Percentiles rank a stretch among this genome's conserved stretches.
phyloP scores from a whole-genome alignment of 2,113 vertebrate species.

The Oenanthe oenanthe region DNA sequence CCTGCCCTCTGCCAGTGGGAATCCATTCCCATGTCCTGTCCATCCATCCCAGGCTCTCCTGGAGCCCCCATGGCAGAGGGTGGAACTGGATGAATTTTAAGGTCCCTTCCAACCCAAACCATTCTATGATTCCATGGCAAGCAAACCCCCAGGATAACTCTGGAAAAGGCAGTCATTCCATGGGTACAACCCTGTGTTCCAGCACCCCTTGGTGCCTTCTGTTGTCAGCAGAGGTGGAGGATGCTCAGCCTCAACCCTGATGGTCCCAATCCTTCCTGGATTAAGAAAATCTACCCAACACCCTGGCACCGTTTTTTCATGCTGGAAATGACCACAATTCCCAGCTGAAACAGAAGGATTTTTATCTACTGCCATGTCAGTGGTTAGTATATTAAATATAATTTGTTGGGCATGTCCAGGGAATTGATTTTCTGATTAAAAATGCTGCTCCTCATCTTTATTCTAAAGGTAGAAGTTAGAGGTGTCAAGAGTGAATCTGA shows the following conservation, averaged over 20 bases:
- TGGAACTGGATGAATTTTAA: background rate
- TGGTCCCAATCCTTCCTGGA: background rate
- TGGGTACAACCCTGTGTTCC: too few species aligned
- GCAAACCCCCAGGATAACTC: background rate
- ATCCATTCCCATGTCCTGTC: background rate
- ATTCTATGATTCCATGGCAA: background rate
- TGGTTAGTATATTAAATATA: background rate
- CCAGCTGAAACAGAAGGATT: background rate
- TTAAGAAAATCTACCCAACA: background rate
- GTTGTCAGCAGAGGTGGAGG: background rate
- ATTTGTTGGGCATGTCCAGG: accelerated
- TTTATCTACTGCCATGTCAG: background rate
- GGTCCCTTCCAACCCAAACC: background rate
- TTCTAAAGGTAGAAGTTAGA: background rate
- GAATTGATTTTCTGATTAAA: background rate
- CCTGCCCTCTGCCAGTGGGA: background rate
- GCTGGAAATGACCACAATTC: background rate
- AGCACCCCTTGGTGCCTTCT: background rate
- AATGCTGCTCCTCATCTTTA: background rate
- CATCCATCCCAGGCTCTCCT: background rate
- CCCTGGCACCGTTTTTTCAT: background rate
- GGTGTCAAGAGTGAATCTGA: background rate
- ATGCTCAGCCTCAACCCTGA: background rate
- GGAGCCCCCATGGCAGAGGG: background rate
- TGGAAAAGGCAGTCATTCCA: background rate